A percentile compares a stretch with the other conserved stretches of the same genome.
phyloP scores from a whole-genome alignment of 1,140 invertebrate genomes.

The Zelostemma sp. region DNA sequence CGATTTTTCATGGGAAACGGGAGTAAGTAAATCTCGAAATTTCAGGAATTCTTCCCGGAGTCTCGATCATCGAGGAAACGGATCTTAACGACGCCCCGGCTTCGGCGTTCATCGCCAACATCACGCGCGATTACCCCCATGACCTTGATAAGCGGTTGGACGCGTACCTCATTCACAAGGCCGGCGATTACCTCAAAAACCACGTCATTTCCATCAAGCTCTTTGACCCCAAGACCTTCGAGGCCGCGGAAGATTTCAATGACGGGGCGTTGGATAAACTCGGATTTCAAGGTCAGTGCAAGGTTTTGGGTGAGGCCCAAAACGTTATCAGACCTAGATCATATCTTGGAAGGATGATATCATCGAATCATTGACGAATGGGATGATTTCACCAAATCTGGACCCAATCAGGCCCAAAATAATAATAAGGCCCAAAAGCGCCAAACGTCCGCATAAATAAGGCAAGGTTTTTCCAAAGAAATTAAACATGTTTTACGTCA shows the following conservation, averaged over 20 bases:
- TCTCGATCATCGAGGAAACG: slow-evolving; percentile 77
- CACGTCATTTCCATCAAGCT: slow-evolving; percentile 81
- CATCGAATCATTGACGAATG: too few species aligned
- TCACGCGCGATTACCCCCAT: slow-evolving; percentile 80
- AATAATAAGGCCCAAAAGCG: too few species aligned
- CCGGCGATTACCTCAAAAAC: slow-evolving; percentile 78
- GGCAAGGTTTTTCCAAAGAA: too few species aligned
- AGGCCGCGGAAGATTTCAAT: slow-evolving; percentile 70
- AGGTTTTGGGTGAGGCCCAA: too few species aligned
- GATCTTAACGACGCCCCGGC: slow-evolving; percentile 70
- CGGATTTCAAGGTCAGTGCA: slow-evolving; percentile 36
- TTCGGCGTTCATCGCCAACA: slow-evolving; percentile 78
- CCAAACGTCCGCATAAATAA: too few species aligned
- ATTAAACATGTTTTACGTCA: too few species aligned
- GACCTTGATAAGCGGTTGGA: slow-evolving; percentile 83
- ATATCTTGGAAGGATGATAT: too few species aligned
- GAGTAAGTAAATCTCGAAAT: not conserved
- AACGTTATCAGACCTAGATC: too few species aligned
- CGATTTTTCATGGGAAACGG: not conserved
- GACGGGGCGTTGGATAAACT: slow-evolving; percentile 63
- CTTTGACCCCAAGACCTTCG: slow-evolving; percentile 75
- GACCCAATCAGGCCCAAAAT: too few species aligned
- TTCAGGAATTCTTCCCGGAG: slow-evolving; percentile 75
- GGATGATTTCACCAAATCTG: too few species aligned
- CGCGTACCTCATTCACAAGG: slow-evolving; percentile 79